Evolutionary conservation across 2,113 vertebrate species (phyloP).

Genomic region (Menura novaehollandiae): DNA sequence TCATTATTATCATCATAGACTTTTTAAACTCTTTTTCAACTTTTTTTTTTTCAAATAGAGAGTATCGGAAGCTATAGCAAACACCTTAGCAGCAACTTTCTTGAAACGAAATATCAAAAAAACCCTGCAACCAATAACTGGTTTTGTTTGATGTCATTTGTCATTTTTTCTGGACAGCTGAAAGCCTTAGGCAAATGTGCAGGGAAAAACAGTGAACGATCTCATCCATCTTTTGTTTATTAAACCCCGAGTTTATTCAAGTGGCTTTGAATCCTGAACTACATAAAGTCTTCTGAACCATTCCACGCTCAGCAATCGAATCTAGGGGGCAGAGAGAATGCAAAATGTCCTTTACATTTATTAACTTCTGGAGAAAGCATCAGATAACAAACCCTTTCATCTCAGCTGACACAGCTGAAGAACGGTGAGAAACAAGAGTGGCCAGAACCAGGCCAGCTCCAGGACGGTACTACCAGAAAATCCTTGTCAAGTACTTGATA

Average conservation of each 20-base stretch:
- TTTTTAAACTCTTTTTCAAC: background rate
- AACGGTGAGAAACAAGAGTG: background rate
- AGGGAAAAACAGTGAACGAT: slow-evolving; percentile 14
- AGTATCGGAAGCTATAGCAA: background rate
- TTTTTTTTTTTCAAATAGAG: background rate
- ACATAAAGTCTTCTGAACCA: background rate
- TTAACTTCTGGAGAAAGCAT: background rate
- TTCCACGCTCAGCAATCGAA: background rate
- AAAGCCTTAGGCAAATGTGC: slow-evolving; percentile 45
- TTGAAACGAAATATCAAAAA: slow-evolving; percentile 9
- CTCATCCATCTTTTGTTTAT: slow-evolving; percentile 48
- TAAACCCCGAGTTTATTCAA: slow-evolving; percentile 35
- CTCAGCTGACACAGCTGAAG: background rate
- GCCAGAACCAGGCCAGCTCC: background rate
- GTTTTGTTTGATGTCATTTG: slow-evolving; percentile 25
- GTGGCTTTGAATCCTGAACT: slow-evolving; percentile 29
- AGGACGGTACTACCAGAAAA: background rate
- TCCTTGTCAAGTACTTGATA: background rate
- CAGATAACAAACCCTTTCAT: background rate
- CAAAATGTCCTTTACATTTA: background rate
- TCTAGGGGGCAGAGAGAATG: background rate
- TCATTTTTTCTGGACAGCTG: slow-evolving; percentile 50
- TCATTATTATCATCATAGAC: background rate
- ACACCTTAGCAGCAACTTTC: background rate
- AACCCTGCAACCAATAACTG: slow-evolving; percentile 8